Evolutionary conservation across 2,113 vertebrate species (phyloP).

Genomic region (Halichoerus grypus): DNA sequence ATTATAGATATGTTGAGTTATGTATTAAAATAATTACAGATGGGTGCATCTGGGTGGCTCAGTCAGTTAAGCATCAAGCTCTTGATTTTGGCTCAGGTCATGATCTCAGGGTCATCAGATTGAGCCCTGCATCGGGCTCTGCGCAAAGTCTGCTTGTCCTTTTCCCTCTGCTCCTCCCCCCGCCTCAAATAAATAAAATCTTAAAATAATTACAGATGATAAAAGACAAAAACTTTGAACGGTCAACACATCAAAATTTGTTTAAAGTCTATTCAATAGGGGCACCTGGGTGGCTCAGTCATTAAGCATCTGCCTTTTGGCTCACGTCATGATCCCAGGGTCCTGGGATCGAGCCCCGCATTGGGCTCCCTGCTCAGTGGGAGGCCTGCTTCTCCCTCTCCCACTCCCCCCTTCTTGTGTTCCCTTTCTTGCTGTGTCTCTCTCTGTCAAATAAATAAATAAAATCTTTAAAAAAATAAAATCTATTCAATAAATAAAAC

Average conservation of each 20-base stretch:
- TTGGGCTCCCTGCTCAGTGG: too few relatives aligned
- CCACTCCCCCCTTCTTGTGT: too few relatives aligned
- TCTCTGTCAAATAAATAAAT: too few relatives aligned
- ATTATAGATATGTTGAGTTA: neutral
- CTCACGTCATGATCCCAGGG: too few relatives aligned
- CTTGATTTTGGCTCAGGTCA: neutral
- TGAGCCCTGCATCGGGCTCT: neutral
- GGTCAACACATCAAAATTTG: conserved; percentile 37
- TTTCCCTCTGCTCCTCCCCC: neutral
- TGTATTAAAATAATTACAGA: conserved; percentile 14
- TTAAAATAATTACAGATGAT: neutral
- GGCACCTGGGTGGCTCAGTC: too few relatives aligned
- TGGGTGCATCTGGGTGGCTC: neutral
- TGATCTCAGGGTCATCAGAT: neutral
- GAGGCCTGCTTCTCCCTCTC: too few relatives aligned
- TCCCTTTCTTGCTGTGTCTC: too few relatives aligned
- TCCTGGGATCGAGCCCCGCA: too few relatives aligned
- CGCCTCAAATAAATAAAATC: neutral
- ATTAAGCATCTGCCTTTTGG: too few relatives aligned
- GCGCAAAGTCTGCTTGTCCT: neutral
- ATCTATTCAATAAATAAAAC: conserved; percentile 11
- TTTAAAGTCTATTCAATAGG: neutral
- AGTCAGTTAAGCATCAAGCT: neutral
- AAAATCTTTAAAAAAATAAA: too few relatives aligned
- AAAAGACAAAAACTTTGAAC: conserved; percentile 9